Conservation (phyloP, 1,140 invertebrate species). For the Drosophila athabasca region DNA sequence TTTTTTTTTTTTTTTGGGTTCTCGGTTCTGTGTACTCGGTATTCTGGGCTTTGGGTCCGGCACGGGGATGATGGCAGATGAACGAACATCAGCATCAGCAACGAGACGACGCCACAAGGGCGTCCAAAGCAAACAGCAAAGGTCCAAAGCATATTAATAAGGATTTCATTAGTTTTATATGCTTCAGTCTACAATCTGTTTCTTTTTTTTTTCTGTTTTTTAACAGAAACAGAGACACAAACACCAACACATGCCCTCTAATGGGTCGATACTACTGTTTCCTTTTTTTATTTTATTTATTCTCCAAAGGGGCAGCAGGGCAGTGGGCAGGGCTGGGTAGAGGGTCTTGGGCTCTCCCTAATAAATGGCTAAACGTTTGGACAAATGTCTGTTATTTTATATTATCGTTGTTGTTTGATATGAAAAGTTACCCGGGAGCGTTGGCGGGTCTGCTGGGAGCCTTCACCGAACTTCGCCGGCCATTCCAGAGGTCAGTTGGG, state of each 20-base stretch:
- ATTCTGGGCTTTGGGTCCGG: too few relatives aligned
- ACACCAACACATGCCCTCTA: conserved; percentile 31
- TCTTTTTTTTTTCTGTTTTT: conserved; percentile 10
- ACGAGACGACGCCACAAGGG: conserved; percentile 53
- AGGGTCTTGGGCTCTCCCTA: conserved; percentile 28
- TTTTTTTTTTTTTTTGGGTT: conserved; percentile 14
- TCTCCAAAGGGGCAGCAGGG: background rate
- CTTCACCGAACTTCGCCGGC: conserved; percentile 10
- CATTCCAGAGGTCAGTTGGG: conserved; percentile 30
- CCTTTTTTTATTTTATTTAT: conserved; percentile 32
- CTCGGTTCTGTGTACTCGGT: too few relatives aligned
- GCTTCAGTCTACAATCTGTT: conserved; percentile 39
- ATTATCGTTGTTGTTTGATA: conserved; percentile 74
- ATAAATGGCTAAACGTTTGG: conserved; percentile 77
- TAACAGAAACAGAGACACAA: background rate
- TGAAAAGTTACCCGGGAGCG: conserved; percentile 52
- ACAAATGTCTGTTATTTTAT: conserved; percentile 74
- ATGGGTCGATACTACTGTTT: conserved; percentile 57
- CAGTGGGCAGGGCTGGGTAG: background rate
- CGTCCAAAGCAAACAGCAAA: conserved; percentile 64
- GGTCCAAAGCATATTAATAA: conserved; percentile 81
- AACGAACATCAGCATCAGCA: conserved; percentile 5
- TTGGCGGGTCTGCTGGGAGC: conserved; percentile 37
- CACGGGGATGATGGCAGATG: too few relatives aligned
- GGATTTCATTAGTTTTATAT: conserved; percentile 83